Conservation (phyloP, 2,797 vertebrate genomes). For the Lacerta viridis region DNA sequence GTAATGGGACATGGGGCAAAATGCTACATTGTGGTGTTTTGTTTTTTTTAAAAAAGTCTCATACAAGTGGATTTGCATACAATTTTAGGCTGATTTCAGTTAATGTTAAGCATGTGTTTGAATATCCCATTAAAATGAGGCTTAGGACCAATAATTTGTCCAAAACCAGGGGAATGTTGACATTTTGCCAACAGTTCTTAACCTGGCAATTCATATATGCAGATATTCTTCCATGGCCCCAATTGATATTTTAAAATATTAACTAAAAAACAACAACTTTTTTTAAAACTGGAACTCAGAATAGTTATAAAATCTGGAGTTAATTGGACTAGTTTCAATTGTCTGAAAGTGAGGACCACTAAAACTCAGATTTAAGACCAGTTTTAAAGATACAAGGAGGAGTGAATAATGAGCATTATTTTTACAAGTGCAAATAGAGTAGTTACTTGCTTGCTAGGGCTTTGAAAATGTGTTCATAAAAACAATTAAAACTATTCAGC, state of each 20-base stretch:
- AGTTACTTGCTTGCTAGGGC: not conserved
- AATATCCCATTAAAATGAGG: not conserved
- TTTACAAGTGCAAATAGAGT: not conserved
- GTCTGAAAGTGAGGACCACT: not conserved
- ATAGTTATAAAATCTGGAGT: conserved; percentile 1
- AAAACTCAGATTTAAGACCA: not conserved
- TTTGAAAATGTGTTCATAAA: not conserved
- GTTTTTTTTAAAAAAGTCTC: too few species aligned
- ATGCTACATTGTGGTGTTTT: too few species aligned
- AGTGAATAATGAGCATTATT: not conserved
- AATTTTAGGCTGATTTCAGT: not conserved
- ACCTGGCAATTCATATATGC: not conserved
- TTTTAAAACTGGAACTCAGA: not conserved
- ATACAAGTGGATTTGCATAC: not conserved
- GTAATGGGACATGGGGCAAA: too few species aligned
- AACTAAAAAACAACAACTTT: not conserved
- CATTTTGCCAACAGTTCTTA: not conserved
- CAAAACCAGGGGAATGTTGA: not conserved
- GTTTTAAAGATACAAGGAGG: not conserved
- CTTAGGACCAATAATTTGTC: not conserved
- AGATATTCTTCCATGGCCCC: not conserved
- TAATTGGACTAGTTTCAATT: not conserved
- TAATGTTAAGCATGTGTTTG: too few species aligned
- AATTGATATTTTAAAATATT: not conserved
- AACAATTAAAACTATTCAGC: conserved; percentile 64